Base-by-base conservation (phyloP, 2,113 vertebrate genomes). In the Hippocampus comes region DNA sequence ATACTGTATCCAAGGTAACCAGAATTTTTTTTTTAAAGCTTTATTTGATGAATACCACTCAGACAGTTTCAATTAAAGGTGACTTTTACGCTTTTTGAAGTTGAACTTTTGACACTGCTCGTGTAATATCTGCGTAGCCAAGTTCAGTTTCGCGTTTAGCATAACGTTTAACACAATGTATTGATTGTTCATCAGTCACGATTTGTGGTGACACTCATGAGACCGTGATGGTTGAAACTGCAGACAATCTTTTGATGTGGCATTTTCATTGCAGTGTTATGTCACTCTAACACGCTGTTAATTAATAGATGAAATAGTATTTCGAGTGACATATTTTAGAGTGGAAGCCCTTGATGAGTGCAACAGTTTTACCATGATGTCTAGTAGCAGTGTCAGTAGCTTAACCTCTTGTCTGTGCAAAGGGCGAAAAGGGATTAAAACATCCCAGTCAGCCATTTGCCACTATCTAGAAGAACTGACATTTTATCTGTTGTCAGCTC, bases 381-480 rank as follows among this genome's bases (percentile, higher is more conserved):
- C 63, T 61, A 65, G 43, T 69, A 66, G 69, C 38, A 2, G 1
- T 68, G 71, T 57, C 68, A 70, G 70, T 68, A 57, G 67, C 68
- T 70, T 66, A 63, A 78, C 71, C 63, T 73, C 11, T 46, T 8
- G 61, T 64, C 53, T 72, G 27, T 42, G 20, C 60, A n/a, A 3
- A 48, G n/a, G 2, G 60, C 30, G 46, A 60, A 48, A 49, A 48
- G 14, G 20, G 34, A 71, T 56, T 55, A 17, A 71, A 77, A 48
- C 41, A 59, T 67, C 65, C 34, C n/a, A 73, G 43, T 83, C 79
- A 77, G 76, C 46, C 60, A 64, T 71, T 76, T 64, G 73, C 70
- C 63, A 65, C 68, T 41, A 67, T 74, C 68, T 71, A 63, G 74
- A 63, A 51, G 57, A 57, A 61, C 63, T 66, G 67, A 63, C 55